Conservation (phyloP, 64 coral and sea anemone species). For the Porites australiensis region DNA sequence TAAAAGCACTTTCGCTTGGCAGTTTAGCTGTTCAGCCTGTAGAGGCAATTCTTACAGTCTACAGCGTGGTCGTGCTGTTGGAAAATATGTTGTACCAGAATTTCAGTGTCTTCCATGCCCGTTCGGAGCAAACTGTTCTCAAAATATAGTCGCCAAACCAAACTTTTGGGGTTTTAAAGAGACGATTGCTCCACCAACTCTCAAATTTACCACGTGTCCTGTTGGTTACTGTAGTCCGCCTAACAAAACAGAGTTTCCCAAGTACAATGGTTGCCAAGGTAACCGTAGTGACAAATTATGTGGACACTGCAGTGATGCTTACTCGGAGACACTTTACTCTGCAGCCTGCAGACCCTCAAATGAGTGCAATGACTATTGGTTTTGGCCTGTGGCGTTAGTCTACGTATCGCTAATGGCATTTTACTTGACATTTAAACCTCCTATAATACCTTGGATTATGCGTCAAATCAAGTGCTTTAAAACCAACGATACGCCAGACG, state of each 20-base stretch:
- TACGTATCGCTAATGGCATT: too few species aligned
- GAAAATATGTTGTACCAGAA: background rate
- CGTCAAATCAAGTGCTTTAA: constrained; percentile 49
- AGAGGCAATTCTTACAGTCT: constrained; percentile 56
- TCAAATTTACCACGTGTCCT: constrained; percentile 78
- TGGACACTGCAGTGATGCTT: constrained; percentile 17
- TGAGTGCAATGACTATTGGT: constrained; percentile 59
- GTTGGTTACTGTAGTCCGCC: constrained; percentile 67
- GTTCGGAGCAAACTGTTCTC: constrained; percentile 65
- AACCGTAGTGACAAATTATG: constrained; percentile 62
- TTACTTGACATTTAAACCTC: constrained; percentile 50
- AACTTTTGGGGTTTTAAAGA: constrained; percentile 79
- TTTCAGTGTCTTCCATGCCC: constrained; percentile 82
- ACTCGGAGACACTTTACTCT: constrained; percentile 60
- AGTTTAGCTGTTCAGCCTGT: constrained; percentile 56
- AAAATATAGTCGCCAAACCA: constrained; percentile 45
- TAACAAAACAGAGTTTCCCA: background rate
- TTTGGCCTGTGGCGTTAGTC: constrained; percentile 55
- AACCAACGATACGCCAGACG: background rate
- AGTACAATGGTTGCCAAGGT: constrained; percentile 69
- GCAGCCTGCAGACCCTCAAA: constrained; percentile 23
- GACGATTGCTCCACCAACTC: background rate
- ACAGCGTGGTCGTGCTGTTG: constrained; percentile 25
- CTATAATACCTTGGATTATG: constrained; percentile 40
- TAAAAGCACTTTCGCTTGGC: background rate